These are phyloP conservation scores for Drosophila littoralis DNA, from an alignment of 1,140 invertebrate species.

Conservation along the genomic window DNA sequence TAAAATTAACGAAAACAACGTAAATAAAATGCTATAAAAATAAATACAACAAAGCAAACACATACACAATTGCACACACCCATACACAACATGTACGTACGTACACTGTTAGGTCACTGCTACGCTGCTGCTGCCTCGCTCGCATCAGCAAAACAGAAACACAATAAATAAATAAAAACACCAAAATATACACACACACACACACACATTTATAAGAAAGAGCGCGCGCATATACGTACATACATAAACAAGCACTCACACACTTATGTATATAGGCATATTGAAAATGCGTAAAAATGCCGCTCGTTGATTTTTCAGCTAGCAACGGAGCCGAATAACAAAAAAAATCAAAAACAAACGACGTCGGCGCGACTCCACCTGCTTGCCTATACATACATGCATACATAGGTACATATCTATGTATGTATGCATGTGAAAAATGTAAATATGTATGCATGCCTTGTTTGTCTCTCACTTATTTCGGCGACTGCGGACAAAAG, in stretches of 20 bases:
- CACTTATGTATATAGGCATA: conserved; percentile 50
- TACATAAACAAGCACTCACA: conserved; percentile 39
- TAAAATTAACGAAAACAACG: conserved; percentile 79
- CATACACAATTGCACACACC: conserved; percentile 49
- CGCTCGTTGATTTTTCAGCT: conserved; percentile 80
- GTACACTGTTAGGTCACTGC: conserved; percentile 64
- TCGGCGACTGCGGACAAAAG: conserved; percentile 45
- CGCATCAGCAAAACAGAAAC: conserved; percentile 72
- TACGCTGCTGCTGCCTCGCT: conserved; percentile 52
- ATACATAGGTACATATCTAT: conserved; percentile 28
- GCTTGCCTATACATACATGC: conserved; percentile 52
- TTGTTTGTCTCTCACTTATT: conserved; percentile 73
- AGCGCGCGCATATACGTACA: conserved; percentile 32
- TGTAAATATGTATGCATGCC: conserved; percentile 43
- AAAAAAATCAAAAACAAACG: conserved; percentile 53
- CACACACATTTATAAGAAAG: background rate
- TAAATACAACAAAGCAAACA: conserved; percentile 71
- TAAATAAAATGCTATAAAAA: conserved; percentile 61
- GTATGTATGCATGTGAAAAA: conserved; percentile 45
- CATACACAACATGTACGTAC: conserved; percentile 33
- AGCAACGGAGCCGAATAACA: conserved; percentile 56
- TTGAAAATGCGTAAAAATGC: conserved; percentile 82
- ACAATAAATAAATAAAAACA: conserved; percentile 82
- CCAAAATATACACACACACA: conserved; percentile 62
- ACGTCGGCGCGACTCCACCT: conserved; percentile 72